Evolutionary conservation across 2,888 invertebrate species (phyloP).

Genomic region (Heliconius erato): DNA sequence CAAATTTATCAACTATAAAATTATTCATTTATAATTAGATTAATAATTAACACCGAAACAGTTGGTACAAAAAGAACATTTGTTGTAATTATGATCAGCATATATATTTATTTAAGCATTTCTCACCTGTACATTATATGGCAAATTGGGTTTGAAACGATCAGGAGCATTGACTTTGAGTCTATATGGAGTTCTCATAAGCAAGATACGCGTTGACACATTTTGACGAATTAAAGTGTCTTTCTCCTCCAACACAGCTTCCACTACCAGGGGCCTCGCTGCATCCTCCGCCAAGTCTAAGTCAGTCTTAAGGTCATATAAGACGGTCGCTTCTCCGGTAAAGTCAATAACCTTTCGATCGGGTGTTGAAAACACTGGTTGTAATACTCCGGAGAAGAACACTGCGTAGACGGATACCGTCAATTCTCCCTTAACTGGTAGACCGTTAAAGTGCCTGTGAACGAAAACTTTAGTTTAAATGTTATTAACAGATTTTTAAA

Average conservation of each 20-base stretch:
- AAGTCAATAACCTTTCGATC: conserved; percentile 90
- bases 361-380: conserved; percentile 91
- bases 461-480: conserved; percentile 14
- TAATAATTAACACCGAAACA: too few relatives aligned
- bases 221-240: conserved; percentile 94
- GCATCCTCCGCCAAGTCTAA: conserved; percentile 91
- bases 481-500: background rate
- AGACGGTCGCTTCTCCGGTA: conserved; percentile 88
- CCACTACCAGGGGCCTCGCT: conserved; percentile 92
- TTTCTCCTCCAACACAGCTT: conserved; percentile 96
- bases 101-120: too few relatives aligned
- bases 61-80: background rate
- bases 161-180: conserved; percentile 94
- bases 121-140: conserved; percentile 91
- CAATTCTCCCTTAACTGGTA: conserved; percentile 94
- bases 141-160: conserved; percentile 95
- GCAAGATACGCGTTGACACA: conserved; percentile 87
- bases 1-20: too few relatives aligned
- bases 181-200: conserved; percentile 84
- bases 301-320: conserved; percentile 91
- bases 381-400: conserved; percentile 91
- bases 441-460: conserved; percentile 92
- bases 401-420: conserved; percentile 94
- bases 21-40: too few relatives aligned
- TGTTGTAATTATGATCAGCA: background rate